Evolutionary conservation across 2,113 vertebrate species (phyloP).

Genomic region (Theristicus caerulescens): DNA sequence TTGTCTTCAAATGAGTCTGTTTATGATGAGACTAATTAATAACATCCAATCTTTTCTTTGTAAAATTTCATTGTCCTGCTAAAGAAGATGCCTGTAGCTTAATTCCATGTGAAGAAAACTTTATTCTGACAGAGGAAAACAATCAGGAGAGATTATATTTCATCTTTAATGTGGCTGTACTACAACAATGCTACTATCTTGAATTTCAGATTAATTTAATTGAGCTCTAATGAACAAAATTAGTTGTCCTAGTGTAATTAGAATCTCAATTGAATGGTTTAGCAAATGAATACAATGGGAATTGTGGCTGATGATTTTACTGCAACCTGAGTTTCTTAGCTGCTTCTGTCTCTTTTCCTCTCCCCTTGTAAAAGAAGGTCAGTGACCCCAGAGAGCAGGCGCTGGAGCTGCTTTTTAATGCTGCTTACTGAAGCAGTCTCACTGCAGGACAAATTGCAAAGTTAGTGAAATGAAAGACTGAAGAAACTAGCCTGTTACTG

Average conservation of each 20-base stretch:
- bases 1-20: constrained; percentile 33
- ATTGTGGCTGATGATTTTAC: constrained; percentile 35
- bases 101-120: constrained; percentile 56
- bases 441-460: background rate
- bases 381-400: background rate
- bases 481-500: background rate
- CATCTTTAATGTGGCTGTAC: constrained; percentile 45
- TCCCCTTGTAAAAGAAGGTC: background rate
- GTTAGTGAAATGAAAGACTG: background rate
- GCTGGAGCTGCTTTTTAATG: background rate
- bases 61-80: constrained; percentile 26
- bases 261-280: constrained; percentile 40
- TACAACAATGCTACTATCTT: constrained; percentile 52
- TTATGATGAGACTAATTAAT: constrained; percentile 8
- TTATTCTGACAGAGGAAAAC: constrained; percentile 56
- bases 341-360: background rate
- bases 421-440: background rate
- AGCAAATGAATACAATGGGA: constrained; percentile 44
- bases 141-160: constrained; percentile 62
- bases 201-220: constrained; percentile 70
- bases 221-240: constrained; percentile 67
- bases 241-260: constrained; percentile 64
- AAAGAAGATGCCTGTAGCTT: constrained; percentile 25
- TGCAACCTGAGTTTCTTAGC: constrained; percentile 14
- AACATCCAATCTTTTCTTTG: constrained; percentile 6